Conservation (phyloP, 2,797 vertebrate species). For the Manis crassicaudata region DNA sequence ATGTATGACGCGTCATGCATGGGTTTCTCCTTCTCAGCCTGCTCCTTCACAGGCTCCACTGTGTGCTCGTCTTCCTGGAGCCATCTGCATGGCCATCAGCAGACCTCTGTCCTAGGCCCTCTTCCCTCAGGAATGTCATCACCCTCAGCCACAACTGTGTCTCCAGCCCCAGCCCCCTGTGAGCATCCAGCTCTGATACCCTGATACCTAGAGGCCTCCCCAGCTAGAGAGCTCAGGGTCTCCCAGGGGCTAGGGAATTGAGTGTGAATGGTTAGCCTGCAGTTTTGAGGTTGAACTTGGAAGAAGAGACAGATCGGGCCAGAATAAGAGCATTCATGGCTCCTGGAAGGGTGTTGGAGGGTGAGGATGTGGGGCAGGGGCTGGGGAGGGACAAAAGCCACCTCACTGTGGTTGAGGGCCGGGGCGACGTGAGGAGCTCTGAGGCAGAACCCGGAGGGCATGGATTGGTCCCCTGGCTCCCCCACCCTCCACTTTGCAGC, state of each 20-base stretch:
- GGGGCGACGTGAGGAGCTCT: neutral
- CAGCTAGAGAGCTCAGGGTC: neutral
- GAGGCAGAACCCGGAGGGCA: neutral
- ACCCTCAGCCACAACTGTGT: neutral
- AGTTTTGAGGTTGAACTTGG: neutral
- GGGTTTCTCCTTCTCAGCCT: neutral
- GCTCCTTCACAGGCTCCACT: neutral
- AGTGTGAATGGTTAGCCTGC: neutral
- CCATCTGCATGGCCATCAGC: neutral
- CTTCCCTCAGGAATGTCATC: neutral
- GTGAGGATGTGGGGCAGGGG: neutral
- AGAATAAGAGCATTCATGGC: neutral
- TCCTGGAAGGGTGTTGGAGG: neutral
- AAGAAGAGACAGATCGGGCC: neutral
- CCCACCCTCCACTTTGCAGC: neutral
- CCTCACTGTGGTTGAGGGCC: neutral
- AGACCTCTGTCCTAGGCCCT: neutral
- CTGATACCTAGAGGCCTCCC: neutral
- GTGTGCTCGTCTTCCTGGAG: neutral
- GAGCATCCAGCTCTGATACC: neutral
- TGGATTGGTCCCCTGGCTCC: neutral
- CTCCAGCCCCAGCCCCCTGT: neutral
- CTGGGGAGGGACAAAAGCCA: neutral
- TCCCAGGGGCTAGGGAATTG: neutral
- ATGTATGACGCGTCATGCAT: fast-evolving